Conservation (phyloP, 2,797 vertebrate genomes). For the Cirrhinus mrigala region DNA sequence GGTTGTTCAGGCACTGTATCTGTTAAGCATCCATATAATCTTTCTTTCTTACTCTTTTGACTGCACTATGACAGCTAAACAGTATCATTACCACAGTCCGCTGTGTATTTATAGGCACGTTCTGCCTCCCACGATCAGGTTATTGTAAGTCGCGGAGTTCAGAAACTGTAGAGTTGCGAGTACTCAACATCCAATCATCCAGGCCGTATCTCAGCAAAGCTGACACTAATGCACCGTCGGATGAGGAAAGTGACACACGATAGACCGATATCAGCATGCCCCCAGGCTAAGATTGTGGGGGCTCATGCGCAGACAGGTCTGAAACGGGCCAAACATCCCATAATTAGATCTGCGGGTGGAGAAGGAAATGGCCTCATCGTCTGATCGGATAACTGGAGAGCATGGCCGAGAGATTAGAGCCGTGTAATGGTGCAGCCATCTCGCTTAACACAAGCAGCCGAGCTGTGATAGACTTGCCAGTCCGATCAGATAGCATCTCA, state of each 20-base stretch:
- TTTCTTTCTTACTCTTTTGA: not conserved
- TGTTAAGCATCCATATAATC: slow-evolving; percentile 3
- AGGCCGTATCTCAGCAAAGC: slow-evolving; percentile 41
- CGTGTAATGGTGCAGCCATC: slow-evolving; percentile 50
- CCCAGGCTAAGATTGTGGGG: slow-evolving; percentile 51
- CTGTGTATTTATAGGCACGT: slow-evolving; percentile 26
- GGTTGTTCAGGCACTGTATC: not conserved
- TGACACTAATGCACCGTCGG: slow-evolving; percentile 61
- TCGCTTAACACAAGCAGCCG: slow-evolving; percentile 53
- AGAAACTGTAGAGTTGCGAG: slow-evolving; percentile 40
- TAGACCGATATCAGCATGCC: slow-evolving; percentile 55
- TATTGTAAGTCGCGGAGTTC: slow-evolving; percentile 11
- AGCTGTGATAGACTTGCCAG: slow-evolving; percentile 61
- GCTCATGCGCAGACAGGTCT: slow-evolving; percentile 49
- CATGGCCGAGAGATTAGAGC: slow-evolving; percentile 56
- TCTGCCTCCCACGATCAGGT: slow-evolving; percentile 29
- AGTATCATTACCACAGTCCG: not conserved
- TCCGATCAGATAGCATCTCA: slow-evolving; percentile 55
- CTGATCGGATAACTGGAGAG: slow-evolving; percentile 62
- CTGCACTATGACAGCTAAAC: not conserved
- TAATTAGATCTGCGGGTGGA: slow-evolving; percentile 61
- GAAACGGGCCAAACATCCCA: slow-evolving; percentile 52
- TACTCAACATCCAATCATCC: slow-evolving; percentile 34
- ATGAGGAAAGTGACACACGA: slow-evolving; percentile 56
- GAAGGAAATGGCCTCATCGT: slow-evolving; percentile 52